Evolutionary conservation across 92 coral and sea anemone genomes (phyloP).

Genomic region (Epizoanthus ramosus): DNA sequence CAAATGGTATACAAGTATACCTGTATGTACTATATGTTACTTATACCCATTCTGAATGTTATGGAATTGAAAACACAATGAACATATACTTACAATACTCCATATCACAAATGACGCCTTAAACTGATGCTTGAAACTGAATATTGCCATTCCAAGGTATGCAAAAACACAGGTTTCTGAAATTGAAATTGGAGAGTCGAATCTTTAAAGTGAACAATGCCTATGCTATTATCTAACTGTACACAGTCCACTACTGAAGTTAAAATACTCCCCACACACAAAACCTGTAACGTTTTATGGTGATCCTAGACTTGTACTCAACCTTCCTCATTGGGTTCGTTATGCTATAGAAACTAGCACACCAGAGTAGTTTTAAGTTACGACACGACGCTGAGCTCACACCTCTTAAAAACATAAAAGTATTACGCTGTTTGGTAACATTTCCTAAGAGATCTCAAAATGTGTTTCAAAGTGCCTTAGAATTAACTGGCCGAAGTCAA

Average conservation of each 20-base stretch:
- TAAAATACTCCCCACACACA: neutral
- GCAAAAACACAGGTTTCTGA: slow-evolving; percentile 98
- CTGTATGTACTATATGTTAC: neutral
- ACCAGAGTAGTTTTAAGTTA: too few relatives aligned
- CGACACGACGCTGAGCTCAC: too few relatives aligned
- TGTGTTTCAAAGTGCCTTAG: too few relatives aligned
- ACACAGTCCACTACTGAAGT: neutral
- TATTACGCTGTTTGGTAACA: too few relatives aligned
- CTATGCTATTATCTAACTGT: neutral
- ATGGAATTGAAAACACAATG: neutral
- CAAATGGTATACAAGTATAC: neutral
- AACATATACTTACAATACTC: slow-evolving; percentile 83
- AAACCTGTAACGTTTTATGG: too few relatives aligned
- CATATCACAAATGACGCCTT: slow-evolving; percentile 95
- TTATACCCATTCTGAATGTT: too few relatives aligned
- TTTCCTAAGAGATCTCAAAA: too few relatives aligned
- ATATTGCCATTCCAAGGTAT: slow-evolving; percentile 98
- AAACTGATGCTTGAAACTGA: slow-evolving; percentile 90
- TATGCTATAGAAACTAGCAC: too few relatives aligned
- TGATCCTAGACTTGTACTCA: too few relatives aligned
- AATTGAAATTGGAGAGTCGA: slow-evolving; percentile 20
- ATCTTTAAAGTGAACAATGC: neutral
- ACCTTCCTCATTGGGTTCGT: too few relatives aligned
- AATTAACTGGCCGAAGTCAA: too few relatives aligned
- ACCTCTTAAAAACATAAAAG: too few relatives aligned